Percentiles rank a stretch among this genome's conserved stretches.
phyloP scores from a whole-genome alignment of 2,113 vertebrate species.

The Acanthochromis polyacanthus region DNA sequence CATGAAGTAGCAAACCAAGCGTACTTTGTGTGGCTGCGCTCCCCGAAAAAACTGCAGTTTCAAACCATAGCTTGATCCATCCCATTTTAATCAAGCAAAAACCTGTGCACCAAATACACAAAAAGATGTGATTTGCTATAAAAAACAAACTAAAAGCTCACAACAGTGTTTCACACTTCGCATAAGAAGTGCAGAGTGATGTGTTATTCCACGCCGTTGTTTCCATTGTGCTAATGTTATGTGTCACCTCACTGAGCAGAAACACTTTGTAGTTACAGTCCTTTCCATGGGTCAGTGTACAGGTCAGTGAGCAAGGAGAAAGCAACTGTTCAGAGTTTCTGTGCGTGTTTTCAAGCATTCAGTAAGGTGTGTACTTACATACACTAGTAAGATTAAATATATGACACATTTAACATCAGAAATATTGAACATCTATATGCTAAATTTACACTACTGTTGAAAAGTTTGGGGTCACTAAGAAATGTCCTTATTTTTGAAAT shows the following conservation, averaged over 20 bases:
- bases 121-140: not conserved
- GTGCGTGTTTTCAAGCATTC: not conserved
- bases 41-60: no score
- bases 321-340: conserved; percentile 20
- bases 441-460: no score
- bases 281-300: conserved; percentile 4
- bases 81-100: no score
- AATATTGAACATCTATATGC: not conserved
- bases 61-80: no score
- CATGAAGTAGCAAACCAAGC: no score
- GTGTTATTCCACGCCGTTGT: not conserved
- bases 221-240: not conserved
- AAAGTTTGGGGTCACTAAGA: no score
- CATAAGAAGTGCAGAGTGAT: not conserved
- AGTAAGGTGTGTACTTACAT: not conserved
- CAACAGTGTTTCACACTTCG: not conserved
- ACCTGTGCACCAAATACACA: no score
- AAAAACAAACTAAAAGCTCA: not conserved
- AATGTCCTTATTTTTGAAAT: no score
- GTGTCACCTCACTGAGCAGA: conserved; percentile 5
- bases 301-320: conserved; percentile 20
- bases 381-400: not conserved
- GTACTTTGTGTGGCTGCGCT: no score
- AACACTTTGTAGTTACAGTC: conserved; percentile 7
- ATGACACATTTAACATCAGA: not conserved